These are phyloP conservation scores for Amazonetta brasiliensis DNA, from an alignment of 2,797 vertebrate genomes.

Conservation along the genomic window DNA sequence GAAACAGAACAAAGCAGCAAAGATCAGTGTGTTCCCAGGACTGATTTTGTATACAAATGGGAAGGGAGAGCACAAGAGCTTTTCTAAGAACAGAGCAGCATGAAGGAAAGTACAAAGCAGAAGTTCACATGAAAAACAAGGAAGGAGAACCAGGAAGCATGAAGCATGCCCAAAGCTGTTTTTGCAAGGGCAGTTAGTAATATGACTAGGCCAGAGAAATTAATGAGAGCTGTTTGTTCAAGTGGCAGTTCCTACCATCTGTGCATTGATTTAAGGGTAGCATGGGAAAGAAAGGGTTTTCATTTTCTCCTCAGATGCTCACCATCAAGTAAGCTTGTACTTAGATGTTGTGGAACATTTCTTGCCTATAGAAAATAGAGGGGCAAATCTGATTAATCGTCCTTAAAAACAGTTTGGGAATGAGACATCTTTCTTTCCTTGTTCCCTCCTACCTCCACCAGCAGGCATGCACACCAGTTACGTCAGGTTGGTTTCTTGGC, in stretches of 20 bases:
- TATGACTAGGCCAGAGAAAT: background rate
- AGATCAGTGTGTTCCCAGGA: background rate
- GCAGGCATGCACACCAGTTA: background rate
- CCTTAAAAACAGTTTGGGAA: background rate
- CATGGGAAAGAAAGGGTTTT: rapidly evolving
- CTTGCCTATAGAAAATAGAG: background rate
- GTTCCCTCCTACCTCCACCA: background rate
- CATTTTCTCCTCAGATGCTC: background rate
- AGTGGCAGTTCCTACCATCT: background rate
- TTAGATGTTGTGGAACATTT: background rate
- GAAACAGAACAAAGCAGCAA: background rate
- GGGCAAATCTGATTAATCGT: background rate
- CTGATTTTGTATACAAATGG: background rate
- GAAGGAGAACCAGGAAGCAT: background rate
- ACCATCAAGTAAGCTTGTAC: background rate
- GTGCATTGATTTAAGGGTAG: background rate
- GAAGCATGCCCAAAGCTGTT: background rate
- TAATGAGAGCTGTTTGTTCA: background rate
- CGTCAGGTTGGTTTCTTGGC: background rate
- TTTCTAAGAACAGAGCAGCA: background rate
- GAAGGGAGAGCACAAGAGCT: background rate
- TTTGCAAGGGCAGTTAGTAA: background rate
- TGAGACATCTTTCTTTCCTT: background rate
- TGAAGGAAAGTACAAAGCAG: background rate
- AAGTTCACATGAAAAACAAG: background rate